phyloP scores from a whole-genome alignment of 2,888 invertebrate genomes.

The Lacanobia wlatinum region DNA sequence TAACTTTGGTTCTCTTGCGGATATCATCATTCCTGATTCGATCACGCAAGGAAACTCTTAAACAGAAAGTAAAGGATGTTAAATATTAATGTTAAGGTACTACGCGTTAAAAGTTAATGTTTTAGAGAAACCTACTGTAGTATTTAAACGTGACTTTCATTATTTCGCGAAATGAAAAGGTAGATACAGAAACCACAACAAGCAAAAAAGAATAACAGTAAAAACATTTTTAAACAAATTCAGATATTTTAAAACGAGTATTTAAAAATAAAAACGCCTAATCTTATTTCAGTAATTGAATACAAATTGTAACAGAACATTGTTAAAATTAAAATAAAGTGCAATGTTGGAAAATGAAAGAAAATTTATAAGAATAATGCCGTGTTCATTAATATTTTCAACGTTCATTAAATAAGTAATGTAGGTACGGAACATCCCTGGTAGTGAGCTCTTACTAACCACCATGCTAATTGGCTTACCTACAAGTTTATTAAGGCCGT shows the following conservation, averaged over 20 bases:
- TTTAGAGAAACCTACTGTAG: constrained; percentile 19
- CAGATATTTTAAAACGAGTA: no score
- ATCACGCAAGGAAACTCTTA: no score
- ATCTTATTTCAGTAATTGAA: no score
- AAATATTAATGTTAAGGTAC: constrained; percentile 26
- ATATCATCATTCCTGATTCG: no score
- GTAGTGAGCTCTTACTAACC: no score
- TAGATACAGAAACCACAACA: constrained; percentile 14
- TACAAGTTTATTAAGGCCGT: neutral
- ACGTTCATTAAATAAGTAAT: neutral
- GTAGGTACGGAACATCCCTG: neutral
- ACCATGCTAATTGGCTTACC: no score
- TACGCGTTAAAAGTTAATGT: constrained; percentile 28
- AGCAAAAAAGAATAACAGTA: neutral
- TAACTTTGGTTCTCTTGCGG: no score
- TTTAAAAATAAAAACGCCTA: no score
- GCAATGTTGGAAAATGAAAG: neutral
- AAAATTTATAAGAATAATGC: no score
- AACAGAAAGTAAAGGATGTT: neutral
- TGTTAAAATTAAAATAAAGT: neutral
- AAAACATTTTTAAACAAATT: neutral
- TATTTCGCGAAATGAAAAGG: constrained; percentile 8
- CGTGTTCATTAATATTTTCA: neutral
- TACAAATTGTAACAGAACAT: neutral
- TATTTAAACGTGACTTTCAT: constrained; percentile 43